Evolutionary conservation across 2,797 vertebrate species (phyloP), one percentile per base, ranked within the genome.

Genomic region (Intellagama lesueurii): DNA sequence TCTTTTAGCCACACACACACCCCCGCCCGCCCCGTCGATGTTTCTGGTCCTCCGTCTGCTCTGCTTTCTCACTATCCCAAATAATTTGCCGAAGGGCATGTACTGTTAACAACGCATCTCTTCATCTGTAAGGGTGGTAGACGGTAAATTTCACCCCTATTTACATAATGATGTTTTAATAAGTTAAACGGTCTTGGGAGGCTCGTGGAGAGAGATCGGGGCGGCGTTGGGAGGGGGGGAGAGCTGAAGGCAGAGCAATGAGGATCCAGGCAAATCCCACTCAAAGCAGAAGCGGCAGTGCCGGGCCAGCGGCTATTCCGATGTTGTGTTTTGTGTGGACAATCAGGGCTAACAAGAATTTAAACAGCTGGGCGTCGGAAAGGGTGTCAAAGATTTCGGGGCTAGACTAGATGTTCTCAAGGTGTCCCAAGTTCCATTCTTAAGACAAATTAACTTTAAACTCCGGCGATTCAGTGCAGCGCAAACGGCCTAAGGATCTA

Each of bases 131-230:
- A 87, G 85, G 95, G 94, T 90, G 88, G 52, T 17, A 83, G 89
- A 96, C 94, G 91, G 95, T 95, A 96, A 97, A 97, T 97, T 96
- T 95, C 92, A 90, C 86, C 86, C 89, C 70, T 90, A 92, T 97
- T 96, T 96, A 90, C 96, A 96, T 97, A 97, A 97, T 93, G 95
- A 94, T 94, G 92, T 93, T 97, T 96, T 96, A 97, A 97, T 94
- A 95, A 93, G 64, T 94, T 35, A 88, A 91, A 86, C 90, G 90
- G 89, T 88, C 84, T 88, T 12, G 3, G 79, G 86, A 89, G 87
- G 83, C 60, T 40, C 40, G 3, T 40, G 35, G 5, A 32, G 30
- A 40, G 68, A 26, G 49, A 47, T 17, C 40, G 49, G 14, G 14
- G 17, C 3, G 66, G 44, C 24, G 75, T 24, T 5, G 44, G 16